Conservation (phyloP, 2,888 invertebrate species). For the Calliopum simillimum region DNA sequence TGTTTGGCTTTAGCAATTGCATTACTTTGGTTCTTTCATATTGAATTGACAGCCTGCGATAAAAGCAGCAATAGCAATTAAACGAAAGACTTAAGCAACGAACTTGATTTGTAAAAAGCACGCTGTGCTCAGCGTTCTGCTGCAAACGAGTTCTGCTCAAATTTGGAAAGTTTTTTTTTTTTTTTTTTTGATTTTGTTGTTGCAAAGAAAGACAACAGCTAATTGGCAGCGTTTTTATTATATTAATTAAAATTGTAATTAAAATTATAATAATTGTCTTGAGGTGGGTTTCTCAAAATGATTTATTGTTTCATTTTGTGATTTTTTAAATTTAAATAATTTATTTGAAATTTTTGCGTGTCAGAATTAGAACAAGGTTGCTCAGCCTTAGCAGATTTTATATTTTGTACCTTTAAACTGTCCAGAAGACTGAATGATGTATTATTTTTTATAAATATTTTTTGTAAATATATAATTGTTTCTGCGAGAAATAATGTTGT, state of each 20-base stretch:
- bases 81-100: slow-evolving; percentile 34
- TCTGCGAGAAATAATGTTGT: too few relatives aligned
- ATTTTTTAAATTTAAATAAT: background rate
- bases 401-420: too few relatives aligned
- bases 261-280: background rate
- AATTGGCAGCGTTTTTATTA: background rate
- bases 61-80: background rate
- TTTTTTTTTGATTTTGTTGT: too few relatives aligned
- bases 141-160: too few relatives aligned
- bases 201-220: too few relatives aligned
- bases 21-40: slow-evolving; percentile 14
- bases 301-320: too few relatives aligned
- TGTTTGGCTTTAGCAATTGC: background rate
- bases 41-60: slow-evolving; percentile 4
- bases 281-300: background rate
- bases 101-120: slow-evolving; percentile 14
- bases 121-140: background rate
- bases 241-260: background rate
- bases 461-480: too few relatives aligned
- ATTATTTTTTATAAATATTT: too few relatives aligned
- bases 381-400: too few relatives aligned
- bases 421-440: too few relatives aligned
- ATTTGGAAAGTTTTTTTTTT: too few relatives aligned
- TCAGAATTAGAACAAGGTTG: too few relatives aligned
- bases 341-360: background rate